These are phyloP conservation scores for Bombyx mandarina DNA, from an alignment of 1,140 invertebrate genomes.

Conservation along the genomic window DNA sequence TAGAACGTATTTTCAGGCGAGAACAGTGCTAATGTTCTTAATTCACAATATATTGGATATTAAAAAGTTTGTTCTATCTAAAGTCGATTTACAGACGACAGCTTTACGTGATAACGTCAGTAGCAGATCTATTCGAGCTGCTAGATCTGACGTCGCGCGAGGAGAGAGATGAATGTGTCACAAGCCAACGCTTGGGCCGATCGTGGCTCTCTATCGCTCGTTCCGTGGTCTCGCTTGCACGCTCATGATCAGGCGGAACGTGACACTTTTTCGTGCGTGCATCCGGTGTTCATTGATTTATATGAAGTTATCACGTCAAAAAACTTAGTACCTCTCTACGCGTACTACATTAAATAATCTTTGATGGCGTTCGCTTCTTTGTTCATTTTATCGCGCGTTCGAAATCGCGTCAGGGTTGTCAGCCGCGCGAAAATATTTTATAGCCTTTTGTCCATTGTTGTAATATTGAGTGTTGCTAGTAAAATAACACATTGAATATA, in stretches of 20 bases:
- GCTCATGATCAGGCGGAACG: no score
- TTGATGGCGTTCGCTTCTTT: conserved; percentile 5
- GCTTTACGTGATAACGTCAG: no score
- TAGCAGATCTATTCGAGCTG: no score
- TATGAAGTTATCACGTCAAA: background rate
- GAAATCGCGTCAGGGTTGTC: conserved; percentile 12
- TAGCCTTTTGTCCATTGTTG: conserved; percentile 13
- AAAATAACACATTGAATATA: no score
- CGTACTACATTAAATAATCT: conserved; percentile 1
- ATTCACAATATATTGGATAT: background rate
- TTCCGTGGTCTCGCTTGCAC: no score
- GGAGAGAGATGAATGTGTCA: no score
- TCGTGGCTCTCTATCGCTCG: no score
- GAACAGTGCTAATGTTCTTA: background rate
- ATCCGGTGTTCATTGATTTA: background rate
- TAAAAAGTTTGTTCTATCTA: conserved; percentile 9
- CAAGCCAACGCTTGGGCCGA: no score
- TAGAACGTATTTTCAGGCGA: background rate
- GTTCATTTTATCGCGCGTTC: conserved; percentile 11
- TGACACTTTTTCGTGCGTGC: no score
- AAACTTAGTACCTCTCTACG: no score
- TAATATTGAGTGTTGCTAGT: background rate
- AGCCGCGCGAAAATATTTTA: conserved; percentile 14
- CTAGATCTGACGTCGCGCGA: no score
- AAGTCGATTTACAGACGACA: background rate